Conservation (phyloP, 2,888 invertebrate species). For the Heliconius aoede region DNA sequence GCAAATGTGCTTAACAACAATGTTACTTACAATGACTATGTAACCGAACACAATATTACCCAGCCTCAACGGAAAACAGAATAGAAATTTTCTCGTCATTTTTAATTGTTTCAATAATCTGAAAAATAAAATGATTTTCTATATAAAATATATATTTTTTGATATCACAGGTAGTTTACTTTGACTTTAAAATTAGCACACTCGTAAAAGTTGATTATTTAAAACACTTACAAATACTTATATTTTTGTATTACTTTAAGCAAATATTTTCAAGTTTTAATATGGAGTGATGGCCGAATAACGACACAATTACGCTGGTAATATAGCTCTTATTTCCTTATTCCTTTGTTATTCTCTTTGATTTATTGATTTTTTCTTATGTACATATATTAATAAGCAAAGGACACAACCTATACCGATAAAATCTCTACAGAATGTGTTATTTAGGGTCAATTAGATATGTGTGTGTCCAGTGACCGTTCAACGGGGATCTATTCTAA, state of each 20-base stretch:
- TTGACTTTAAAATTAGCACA: neutral
- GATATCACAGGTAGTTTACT: neutral
- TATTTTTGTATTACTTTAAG: neutral
- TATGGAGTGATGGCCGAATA: neutral
- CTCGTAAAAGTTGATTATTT: neutral
- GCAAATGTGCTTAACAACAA: constrained; percentile 9
- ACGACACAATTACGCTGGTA: neutral
- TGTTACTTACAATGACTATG: constrained; percentile 75
- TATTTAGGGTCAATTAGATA: constrained; percentile 63
- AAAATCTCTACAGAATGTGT: constrained; percentile 64
- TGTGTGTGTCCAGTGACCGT: constrained; percentile 34
- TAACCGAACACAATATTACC: constrained; percentile 78
- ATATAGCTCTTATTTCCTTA: neutral
- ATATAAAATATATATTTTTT: neutral
- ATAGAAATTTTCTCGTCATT: constrained; percentile 79
- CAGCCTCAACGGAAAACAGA: constrained; percentile 75
- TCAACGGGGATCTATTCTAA: constrained; percentile 31
- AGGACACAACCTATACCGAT: constrained; percentile 35
- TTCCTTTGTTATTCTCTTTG: no score
- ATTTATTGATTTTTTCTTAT: constrained; percentile 11
- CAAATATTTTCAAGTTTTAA: neutral
- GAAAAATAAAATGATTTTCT: constrained; percentile 53
- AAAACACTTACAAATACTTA: neutral
- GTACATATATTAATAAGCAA: constrained; percentile 12
- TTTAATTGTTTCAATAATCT: constrained; percentile 54